A percentile compares a stretch with the other conserved stretches of the same genome.
Conservation (phyloP, 2,113 vertebrate genomes). For the Motacilla tschutschensis region DNA sequence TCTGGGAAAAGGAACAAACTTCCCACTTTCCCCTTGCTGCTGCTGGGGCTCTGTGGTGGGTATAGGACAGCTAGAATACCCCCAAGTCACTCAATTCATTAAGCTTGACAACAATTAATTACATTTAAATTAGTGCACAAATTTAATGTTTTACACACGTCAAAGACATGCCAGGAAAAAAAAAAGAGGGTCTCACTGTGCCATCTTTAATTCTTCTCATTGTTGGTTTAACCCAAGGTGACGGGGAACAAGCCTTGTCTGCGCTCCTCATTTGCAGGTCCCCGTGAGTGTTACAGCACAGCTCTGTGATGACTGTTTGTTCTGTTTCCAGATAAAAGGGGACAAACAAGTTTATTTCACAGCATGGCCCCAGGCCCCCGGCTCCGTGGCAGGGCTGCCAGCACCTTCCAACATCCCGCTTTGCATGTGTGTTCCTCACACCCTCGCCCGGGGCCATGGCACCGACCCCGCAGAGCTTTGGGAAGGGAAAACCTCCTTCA, state of each 20-base stretch:
- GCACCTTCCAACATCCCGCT: neutral
- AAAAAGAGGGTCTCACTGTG: neutral
- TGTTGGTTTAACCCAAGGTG: neutral
- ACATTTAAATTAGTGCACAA: neutral
- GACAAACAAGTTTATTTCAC: constrained; percentile 4
- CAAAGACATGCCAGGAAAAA: neutral
- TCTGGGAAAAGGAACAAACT: neutral
- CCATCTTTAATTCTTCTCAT: neutral
- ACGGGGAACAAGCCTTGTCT: neutral
- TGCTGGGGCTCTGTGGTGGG: neutral
- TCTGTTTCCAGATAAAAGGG: constrained; percentile 9
- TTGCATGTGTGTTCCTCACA: neutral
- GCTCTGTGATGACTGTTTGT: neutral
- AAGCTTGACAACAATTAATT: constrained; percentile 3
- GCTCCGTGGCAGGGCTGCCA: neutral
- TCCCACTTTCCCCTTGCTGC: neutral
- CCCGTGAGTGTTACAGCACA: neutral
- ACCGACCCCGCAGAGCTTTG: neutral
- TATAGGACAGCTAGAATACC: neutral
- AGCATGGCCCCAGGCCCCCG: neutral
- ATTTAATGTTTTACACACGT: neutral
- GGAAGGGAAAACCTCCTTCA: neutral
- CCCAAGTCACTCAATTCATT: neutral
- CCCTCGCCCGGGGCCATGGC: neutral
- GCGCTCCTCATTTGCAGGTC: neutral